A percentile compares a stretch with the other conserved stretches of the same genome.
phyloP scores from a whole-genome alignment of 2,113 vertebrate species.

The Rhipidura dahli region DNA sequence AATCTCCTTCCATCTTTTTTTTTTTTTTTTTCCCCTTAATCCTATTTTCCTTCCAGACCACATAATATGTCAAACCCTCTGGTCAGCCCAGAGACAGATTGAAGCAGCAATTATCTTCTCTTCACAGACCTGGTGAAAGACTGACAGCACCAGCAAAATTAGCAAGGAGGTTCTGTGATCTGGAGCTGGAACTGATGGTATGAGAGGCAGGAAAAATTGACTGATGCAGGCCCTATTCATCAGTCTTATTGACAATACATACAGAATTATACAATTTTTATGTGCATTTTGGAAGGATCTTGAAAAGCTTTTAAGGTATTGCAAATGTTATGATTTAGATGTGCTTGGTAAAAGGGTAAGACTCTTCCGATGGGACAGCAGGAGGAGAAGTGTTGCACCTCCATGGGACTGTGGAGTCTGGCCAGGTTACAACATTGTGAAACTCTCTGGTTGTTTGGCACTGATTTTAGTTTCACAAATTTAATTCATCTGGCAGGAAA shows the following conservation, averaged over 20 bases:
- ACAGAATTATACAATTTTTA: background rate
- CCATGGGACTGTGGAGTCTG: background rate
- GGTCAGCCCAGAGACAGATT: background rate
- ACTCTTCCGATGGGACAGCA: background rate
- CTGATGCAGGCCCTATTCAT: background rate
- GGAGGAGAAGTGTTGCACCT: background rate
- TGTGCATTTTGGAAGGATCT: background rate
- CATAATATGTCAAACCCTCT: background rate
- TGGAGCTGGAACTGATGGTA: background rate
- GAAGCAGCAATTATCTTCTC: slow-evolving; percentile 32
- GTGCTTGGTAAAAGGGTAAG: background rate
- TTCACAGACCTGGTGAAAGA: background rate
- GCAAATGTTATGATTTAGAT: background rate
- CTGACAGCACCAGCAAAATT: background rate
- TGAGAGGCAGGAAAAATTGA: background rate
- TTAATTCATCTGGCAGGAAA: background rate
- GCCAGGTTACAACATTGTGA: background rate
- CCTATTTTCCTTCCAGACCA: background rate
- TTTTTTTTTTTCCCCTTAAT: background rate
- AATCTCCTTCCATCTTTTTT: background rate
- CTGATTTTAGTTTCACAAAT: background rate
- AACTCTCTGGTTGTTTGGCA: background rate
- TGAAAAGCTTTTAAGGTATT: background rate
- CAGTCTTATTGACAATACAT: background rate
- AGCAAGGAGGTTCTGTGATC: background rate